These are phyloP conservation scores for Drosophila takahashii DNA, from an alignment of 1,140 invertebrate species.

Conservation along the genomic window DNA sequence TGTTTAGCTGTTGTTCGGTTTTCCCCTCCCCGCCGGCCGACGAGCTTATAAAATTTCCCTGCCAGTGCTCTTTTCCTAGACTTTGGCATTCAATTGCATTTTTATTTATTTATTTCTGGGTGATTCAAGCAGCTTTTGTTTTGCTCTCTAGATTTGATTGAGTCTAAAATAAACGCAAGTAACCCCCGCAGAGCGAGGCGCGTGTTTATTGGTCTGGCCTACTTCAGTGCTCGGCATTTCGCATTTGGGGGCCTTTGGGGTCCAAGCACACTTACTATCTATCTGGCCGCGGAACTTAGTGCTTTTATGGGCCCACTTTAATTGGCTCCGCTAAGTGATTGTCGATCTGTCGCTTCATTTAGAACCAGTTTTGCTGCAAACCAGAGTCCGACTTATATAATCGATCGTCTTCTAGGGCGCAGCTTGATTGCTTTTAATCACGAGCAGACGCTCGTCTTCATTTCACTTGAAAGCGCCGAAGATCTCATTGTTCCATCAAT, in stretches of 20 bases:
- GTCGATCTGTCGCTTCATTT: slow-evolving; percentile 5
- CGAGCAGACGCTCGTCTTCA: slow-evolving; percentile 18
- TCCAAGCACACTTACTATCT: not conserved
- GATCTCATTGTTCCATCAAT: slow-evolving; percentile 43
- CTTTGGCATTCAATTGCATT: slow-evolving; percentile 44
- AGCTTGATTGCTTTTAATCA: slow-evolving; percentile 31
- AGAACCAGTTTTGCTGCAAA: slow-evolving; percentile 11
- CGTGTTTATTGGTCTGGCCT: slow-evolving; percentile 31
- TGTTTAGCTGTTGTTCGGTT: slow-evolving; percentile 15
- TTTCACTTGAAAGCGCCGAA: slow-evolving; percentile 16
- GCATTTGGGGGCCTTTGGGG: slow-evolving; percentile 1
- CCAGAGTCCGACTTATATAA: slow-evolving; percentile 13
- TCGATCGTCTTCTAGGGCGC: slow-evolving; percentile 19
- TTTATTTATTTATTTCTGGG: slow-evolving; percentile 42
- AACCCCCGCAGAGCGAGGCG: slow-evolving; percentile 8
- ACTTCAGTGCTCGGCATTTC: slow-evolving; percentile 7
- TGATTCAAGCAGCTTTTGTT: slow-evolving; percentile 32
- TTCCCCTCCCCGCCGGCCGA: not conserved
- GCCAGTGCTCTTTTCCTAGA: slow-evolving; percentile 12
- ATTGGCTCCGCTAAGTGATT: slow-evolving; percentile 5
- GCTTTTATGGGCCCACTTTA: not conserved
- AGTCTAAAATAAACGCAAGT: slow-evolving; percentile 44
- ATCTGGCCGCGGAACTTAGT: not conserved
- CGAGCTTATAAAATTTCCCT: slow-evolving; percentile 18
- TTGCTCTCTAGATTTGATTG: slow-evolving; percentile 29